Conservation (phyloP, 2,888 invertebrate genomes). For the Eilema caniola region DNA sequence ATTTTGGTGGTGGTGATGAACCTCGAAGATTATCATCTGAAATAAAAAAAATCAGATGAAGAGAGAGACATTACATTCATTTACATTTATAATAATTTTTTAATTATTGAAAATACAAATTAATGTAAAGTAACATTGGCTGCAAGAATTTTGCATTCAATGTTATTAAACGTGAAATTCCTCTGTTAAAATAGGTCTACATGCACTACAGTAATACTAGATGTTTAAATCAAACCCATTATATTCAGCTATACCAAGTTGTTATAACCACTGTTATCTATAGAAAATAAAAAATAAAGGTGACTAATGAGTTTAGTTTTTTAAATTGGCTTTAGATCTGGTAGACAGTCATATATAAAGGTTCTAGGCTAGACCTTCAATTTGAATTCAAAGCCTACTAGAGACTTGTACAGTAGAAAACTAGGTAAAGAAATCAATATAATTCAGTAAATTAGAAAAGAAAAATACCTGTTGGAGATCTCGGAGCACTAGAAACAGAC, state of each 20-base stretch:
- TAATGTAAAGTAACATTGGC: not conserved
- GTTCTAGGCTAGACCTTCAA: too few species aligned
- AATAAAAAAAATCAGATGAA: too few species aligned
- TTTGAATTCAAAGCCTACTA: too few species aligned
- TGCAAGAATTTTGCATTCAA: too few species aligned
- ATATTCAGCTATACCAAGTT: not conserved
- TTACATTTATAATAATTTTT: too few species aligned
- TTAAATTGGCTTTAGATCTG: too few species aligned
- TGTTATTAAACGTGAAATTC: too few species aligned
- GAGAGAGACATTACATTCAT: too few species aligned
- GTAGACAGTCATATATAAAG: too few species aligned
- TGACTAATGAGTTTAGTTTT: too few species aligned
- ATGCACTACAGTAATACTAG: not conserved
- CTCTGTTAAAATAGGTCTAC: not conserved
- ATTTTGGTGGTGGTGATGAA: slow-evolving; percentile 73
- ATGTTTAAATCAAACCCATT: not conserved
- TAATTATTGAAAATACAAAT: not conserved
- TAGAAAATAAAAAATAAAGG: too few species aligned
- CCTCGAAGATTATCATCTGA: slow-evolving; percentile 59
- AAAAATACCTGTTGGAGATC: slow-evolving; percentile 36
- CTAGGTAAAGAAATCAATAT: not conserved
- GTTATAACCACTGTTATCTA: too few species aligned
- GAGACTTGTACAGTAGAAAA: not conserved
- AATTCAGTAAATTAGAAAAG: not conserved
- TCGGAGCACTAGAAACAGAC: slow-evolving; percentile 31